Percentiles rank a stretch among this genome's conserved stretches.
phyloP scores from a whole-genome alignment of 2,113 vertebrate genomes.

The Cichladusa arquata region DNA sequence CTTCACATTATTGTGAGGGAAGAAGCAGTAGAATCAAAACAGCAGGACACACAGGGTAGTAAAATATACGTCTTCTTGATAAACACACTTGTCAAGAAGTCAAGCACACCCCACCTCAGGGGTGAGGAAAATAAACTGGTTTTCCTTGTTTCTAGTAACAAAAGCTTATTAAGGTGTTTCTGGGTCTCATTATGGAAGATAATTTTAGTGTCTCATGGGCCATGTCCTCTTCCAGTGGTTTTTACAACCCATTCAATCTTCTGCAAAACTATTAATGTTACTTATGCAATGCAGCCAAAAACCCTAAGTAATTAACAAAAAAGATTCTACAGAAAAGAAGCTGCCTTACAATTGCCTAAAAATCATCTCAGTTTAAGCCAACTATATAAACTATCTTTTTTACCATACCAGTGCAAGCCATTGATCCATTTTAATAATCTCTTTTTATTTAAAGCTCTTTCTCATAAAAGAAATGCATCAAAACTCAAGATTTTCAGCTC shows the following conservation, averaged over 20 bases:
- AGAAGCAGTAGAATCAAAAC: constrained; percentile 6
- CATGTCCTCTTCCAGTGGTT: not conserved
- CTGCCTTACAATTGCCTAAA: not conserved
- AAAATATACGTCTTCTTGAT: not conserved
- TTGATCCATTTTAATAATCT: not conserved
- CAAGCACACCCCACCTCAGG: not conserved
- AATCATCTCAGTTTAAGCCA: not conserved
- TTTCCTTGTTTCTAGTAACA: not conserved
- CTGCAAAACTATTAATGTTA: not conserved
- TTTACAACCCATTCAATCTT: not conserved
- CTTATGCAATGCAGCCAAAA: not conserved
- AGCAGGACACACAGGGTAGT: not conserved
- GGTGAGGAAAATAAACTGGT: not conserved
- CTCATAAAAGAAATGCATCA: not conserved
- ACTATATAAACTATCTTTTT: not conserved
- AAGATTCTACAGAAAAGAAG: not conserved
- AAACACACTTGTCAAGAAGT: constrained; percentile 30
- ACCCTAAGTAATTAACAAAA: not conserved
- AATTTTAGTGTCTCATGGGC: not conserved
- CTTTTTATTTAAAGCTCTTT: not conserved
- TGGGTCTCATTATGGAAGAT: not conserved
- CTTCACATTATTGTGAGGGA: not conserved
- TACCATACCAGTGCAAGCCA: not conserved
- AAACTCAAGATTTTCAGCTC: not conserved
- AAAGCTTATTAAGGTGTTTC: not conserved